These are phyloP conservation scores for Rhagonycha lutea DNA, from an alignment of 2,888 invertebrate genomes.

Conservation along the genomic window DNA sequence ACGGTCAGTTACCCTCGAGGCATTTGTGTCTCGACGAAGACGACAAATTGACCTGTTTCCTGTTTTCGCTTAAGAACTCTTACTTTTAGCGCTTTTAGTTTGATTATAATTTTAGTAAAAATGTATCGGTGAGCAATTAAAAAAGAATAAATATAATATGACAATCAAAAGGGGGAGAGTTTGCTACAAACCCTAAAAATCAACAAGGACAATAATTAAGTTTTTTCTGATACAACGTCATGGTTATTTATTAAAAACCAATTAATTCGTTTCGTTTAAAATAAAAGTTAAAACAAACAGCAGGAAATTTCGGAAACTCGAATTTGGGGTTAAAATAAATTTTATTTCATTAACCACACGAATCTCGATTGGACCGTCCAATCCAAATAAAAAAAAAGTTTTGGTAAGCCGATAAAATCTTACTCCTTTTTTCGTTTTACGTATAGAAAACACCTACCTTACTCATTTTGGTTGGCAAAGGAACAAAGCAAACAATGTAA, in stretches of 20 bases:
- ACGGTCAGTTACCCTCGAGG: not conserved
- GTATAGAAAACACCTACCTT: constrained; percentile 19
- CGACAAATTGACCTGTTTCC: not conserved
- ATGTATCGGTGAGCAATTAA: not conserved
- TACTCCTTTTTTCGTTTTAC: constrained; percentile 15
- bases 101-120: not conserved
- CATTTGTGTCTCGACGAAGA: not conserved
- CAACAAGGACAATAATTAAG: not conserved
- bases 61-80: not conserved
- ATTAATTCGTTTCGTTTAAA: not conserved
- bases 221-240: not conserved
- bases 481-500: constrained; percentile 48
- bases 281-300: not conserved
- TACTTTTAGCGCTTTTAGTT: not conserved
- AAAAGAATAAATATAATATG: not conserved
- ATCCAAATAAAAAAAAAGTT: constrained; percentile 4
- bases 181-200: not conserved
- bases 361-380: not conserved
- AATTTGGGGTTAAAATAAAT: not conserved
- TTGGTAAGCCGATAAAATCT: constrained; percentile 13
- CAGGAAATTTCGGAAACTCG: not conserved
- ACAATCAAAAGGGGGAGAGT: not conserved
- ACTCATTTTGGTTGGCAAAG: constrained; percentile 24
- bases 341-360: not conserved
- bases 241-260: not conserved